Evolutionary conservation across 2,797 vertebrate genomes (phyloP), one percentile per base, ranked within the genome.

Genomic region (Alosa sapidissima): DNA sequence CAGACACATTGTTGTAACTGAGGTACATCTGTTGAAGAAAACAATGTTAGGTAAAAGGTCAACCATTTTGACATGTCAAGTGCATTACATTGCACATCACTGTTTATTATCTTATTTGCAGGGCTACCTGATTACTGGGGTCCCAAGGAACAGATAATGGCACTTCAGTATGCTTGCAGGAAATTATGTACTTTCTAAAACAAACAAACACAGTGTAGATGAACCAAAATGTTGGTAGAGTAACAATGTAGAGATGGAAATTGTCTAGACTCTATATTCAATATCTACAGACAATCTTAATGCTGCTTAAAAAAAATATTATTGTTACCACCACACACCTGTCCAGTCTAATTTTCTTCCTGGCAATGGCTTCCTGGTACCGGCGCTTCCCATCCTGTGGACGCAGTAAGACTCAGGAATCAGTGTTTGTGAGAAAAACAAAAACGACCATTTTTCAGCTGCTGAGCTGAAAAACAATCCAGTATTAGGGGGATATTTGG

Each of bases 61-160:
- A 72, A 19, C 16, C 16, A 55, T 47, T 36, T 33, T 72, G 36
- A 78, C 41, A 21, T 45, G 72, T 78, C 0, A 21, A 78, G 72
- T 45, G 19, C 6, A 47, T 47, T 45, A 19, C 6, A 78, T 21
- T 75, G 19, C 72, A 45, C 45, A 5, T 78, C 16, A 19, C 45
- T 41, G 1, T 21, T 78, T 45, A 75, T 41, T 75, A 13, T 72
- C 68, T 52, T 10, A 49, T 51, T 51, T 83, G 24, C 58, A 28
- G 19, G 84, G 62, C 82, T 96, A 99, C 98, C 97, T 99, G 97
- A 92, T 98, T 99, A 93, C 97, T 98, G 85, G 95, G 96, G 91
- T 99, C 98, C 98, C 98, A 99, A 81, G 98, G 97, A n/a, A 99
- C 98, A 0, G 98, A 99, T 62, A 98, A 91, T 0, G 98, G 97